Percentiles rank a stretch among this genome's conserved stretches.
Conservation (phyloP, 2,888 invertebrate genomes). For the Temnothorax rugatulus region DNA sequence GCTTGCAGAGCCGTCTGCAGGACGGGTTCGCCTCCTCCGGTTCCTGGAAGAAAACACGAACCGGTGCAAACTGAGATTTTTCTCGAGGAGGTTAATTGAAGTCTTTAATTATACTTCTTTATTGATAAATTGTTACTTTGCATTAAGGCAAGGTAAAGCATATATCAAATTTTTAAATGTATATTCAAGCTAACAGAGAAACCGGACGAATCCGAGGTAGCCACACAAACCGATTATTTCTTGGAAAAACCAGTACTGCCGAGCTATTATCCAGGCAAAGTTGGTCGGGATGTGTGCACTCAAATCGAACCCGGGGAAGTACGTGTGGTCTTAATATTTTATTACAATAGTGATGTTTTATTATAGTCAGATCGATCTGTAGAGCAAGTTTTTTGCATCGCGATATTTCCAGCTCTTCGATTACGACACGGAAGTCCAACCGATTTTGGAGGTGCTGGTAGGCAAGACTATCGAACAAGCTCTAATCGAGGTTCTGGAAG, state of each 20-base stretch:
- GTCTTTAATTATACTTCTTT: neutral
- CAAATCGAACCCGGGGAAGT: conserved; percentile 97
- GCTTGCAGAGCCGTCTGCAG: conserved; percentile 87
- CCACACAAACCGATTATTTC: conserved; percentile 96
- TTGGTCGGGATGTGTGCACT: conserved; percentile 93
- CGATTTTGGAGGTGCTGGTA: conserved; percentile 95
- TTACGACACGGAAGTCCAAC: conserved; percentile 96
- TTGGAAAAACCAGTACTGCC: conserved; percentile 94
- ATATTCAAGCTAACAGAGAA: conserved; percentile 89
- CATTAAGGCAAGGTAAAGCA: neutral
- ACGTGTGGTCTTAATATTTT: conserved; percentile 81
- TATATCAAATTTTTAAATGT: neutral
- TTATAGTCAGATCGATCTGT: neutral
- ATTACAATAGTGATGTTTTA: neutral
- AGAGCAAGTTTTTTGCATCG: neutral
- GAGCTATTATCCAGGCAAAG: conserved; percentile 92
- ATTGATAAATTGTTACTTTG: neutral
- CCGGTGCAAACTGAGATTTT: conserved; percentile 96
- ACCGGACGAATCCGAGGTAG: conserved; percentile 92
- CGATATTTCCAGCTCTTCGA: conserved; percentile 91
- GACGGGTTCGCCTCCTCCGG: conserved; percentile 92
- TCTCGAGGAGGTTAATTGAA: conserved; percentile 91
- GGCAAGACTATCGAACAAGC: conserved; percentile 96
- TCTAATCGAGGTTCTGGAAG: conserved; percentile 95
- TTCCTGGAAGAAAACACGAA: conserved; percentile 94